A percentile compares a stretch with the other conserved stretches of the same genome.
Evolutionary conservation across 1,140 invertebrate genomes (phyloP).

Genomic region (Rhizoglyphus robini): DNA sequence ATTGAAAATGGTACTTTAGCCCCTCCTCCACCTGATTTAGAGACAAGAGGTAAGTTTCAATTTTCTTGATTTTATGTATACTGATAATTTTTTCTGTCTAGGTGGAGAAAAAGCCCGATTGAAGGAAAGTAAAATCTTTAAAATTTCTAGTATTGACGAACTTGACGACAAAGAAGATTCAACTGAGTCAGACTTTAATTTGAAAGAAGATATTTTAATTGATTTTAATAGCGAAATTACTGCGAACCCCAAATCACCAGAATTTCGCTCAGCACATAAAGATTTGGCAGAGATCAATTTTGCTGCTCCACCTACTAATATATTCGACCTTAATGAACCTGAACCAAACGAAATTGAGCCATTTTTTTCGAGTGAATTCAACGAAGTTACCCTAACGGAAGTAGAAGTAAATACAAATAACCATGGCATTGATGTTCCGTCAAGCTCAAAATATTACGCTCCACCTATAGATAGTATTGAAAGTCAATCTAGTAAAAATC

Average conservation of each 20-base stretch:
- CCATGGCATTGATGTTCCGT: no score
- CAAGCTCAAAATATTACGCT: slow-evolving; percentile 11
- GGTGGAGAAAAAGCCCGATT: background rate
- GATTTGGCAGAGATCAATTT: background rate
- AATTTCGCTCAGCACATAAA: no score
- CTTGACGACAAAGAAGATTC: no score
- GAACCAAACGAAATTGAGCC: no score
- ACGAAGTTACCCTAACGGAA: no score
- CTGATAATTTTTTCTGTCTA: background rate
- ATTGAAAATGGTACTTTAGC: slow-evolving; percentile 30
- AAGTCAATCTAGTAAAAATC: background rate
- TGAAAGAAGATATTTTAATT: slow-evolving; percentile 32
- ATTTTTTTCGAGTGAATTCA: no score
- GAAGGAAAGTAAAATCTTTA: slow-evolving; percentile 34
- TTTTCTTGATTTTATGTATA: slow-evolving; percentile 12
- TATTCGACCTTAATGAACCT: no score
- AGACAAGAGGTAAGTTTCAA: slow-evolving; percentile 30
- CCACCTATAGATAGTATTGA: background rate
- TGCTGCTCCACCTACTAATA: background rate
- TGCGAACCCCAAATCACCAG: no score
- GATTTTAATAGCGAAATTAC: slow-evolving; percentile 32
- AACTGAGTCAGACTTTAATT: background rate
- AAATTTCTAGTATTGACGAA: slow-evolving; percentile 37
- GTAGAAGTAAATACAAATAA: no score
- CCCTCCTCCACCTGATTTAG: slow-evolving; percentile 29